Conservation (phyloP, 2,888 invertebrate species). For the Platynereis dumerilii region DNA sequence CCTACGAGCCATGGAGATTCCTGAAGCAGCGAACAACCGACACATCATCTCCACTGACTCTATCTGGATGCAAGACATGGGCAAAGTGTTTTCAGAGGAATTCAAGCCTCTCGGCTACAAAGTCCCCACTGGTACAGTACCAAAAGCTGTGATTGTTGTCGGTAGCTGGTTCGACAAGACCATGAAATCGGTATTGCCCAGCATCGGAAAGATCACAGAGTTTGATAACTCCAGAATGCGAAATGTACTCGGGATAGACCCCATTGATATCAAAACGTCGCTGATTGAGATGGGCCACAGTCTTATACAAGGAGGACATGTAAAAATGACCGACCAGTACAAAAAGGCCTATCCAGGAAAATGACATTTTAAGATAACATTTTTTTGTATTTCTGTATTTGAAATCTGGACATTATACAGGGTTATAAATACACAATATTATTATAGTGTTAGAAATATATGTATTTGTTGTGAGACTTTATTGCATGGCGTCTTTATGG, state of each 20-base stretch:
- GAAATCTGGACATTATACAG: too few relatives aligned
- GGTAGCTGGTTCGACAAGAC: slow-evolving; percentile 61
- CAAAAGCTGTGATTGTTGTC: slow-evolving; percentile 62
- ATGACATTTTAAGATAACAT: too few relatives aligned
- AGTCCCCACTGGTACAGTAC: slow-evolving; percentile 62
- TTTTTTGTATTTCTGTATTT: too few relatives aligned
- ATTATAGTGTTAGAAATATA: too few relatives aligned
- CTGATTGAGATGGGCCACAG: slow-evolving; percentile 67
- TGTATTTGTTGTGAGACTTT: too few relatives aligned
- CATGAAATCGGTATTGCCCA: slow-evolving; percentile 16
- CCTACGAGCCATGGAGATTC: slow-evolving; percentile 31
- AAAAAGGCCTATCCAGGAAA: not conserved
- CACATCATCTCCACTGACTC: slow-evolving; percentile 62
- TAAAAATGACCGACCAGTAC: slow-evolving; percentile 60
- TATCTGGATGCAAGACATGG: slow-evolving; percentile 66
- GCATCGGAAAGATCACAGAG: slow-evolving; percentile 27
- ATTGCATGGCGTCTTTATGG: too few relatives aligned
- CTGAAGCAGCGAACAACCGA: slow-evolving; percentile 46
- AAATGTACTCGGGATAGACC: slow-evolving; percentile 64
- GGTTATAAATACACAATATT: too few relatives aligned
- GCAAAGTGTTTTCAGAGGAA: slow-evolving; percentile 56
- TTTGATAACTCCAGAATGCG: slow-evolving; percentile 62
- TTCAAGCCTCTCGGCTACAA: slow-evolving; percentile 62
- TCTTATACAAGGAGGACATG: slow-evolving; percentile 65
- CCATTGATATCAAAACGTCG: slow-evolving; percentile 63